Base-by-base conservation (phyloP, 2,113 vertebrate genomes). In the Sminthopsis crassicaudata region DNA sequence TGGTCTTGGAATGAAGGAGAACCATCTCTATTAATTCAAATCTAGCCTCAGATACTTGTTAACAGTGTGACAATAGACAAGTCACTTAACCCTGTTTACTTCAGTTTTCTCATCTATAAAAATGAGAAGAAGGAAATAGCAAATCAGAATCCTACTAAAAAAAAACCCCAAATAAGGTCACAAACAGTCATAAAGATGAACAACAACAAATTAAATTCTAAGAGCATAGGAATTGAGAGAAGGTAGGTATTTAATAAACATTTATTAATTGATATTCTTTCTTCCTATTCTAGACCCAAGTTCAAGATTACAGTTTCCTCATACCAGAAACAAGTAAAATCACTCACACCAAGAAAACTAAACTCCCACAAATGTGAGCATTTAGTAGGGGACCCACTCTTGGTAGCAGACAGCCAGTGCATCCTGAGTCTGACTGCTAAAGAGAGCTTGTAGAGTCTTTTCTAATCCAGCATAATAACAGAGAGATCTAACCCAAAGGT, bases 231-330 rank as follows among this genome's bases (percentile, higher is more conserved):
- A 76, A 7, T n/a, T 76, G 12, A n/a, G 30, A 36, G 60, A 11
- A 67, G 60, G 4, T 4, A 67, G 60, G 30, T 36, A 36, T 3
- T 67, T 30, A 36, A 36, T 67, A 67, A 67, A 36, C 30, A 67
- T n/a, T 36, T 67, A 36, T n/a, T 67, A 0, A n/a, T n/a, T 67
- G 60, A 36, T 16, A 91, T 11, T 30, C 22, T 24, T 48, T 42
- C n/a, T 95, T 91, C 48, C 11, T 92, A 93, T 36, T 94, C 95
- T 52, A 52, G 90, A 51, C 46, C 36, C 48, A 67, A 92, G 94
- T 53, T 90, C 19, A 36, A 89, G 8, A 53, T 93, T 91, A 54
- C 51, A 3, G 88, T 24, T 91, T 76, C 53, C 76, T 95, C 30
- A 24, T 90, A 27, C 42, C 10, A 90, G 50, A 53, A 96, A 95